These are phyloP conservation scores for Drosophila pallidifrons DNA, from an alignment of 1,140 invertebrate genomes.

Conservation along the genomic window DNA sequence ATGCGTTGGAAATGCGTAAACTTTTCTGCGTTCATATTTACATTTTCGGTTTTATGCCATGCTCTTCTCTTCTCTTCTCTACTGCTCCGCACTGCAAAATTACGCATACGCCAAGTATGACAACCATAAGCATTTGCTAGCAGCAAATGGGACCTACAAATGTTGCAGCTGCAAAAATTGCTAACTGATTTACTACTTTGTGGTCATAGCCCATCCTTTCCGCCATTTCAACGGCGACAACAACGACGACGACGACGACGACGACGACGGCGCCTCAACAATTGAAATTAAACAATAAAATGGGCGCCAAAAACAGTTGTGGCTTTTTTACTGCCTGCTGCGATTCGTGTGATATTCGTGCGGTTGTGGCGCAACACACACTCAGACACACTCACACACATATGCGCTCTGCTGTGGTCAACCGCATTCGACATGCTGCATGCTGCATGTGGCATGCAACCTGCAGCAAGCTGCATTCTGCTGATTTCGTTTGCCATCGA, in stretches of 20 bases:
- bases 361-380: no score
- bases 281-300: slow-evolving; percentile 76
- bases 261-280: slow-evolving; percentile 14
- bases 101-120: slow-evolving; percentile 59
- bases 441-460: no score
- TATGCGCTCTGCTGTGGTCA: no score
- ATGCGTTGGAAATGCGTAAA: slow-evolving; percentile 67
- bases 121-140: not conserved
- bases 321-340: slow-evolving; percentile 36
- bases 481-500: not conserved
- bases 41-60: slow-evolving; percentile 48
- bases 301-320: slow-evolving; percentile 53
- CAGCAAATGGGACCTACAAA: not conserved
- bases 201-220: slow-evolving; percentile 25
- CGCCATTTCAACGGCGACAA: not conserved
- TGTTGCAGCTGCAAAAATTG: slow-evolving; percentile 33
- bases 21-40: slow-evolving; percentile 48
- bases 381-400: no score
- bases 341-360: not conserved
- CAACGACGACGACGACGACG: no score
- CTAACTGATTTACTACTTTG: slow-evolving; percentile 52
- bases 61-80: slow-evolving; percentile 4
- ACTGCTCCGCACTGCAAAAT: slow-evolving; percentile 30
- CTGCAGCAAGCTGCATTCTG: no score
- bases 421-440: no score